phyloP scores from a whole-genome alignment of 64 coral and sea anemone species.

The Pachyseris speciosa region DNA sequence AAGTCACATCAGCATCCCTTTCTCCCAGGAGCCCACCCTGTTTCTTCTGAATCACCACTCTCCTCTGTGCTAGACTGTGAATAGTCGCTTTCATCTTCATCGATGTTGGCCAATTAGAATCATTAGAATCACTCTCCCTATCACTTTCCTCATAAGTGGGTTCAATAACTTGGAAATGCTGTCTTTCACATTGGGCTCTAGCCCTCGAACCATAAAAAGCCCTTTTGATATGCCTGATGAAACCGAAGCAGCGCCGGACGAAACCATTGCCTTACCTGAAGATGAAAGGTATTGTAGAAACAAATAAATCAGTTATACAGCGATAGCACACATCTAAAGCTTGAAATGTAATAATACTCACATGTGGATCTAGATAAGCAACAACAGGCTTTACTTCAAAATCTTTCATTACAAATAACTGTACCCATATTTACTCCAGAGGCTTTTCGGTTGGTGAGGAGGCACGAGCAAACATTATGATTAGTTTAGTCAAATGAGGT shows the following conservation, averaged over 20 bases:
- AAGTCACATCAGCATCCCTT: not conserved
- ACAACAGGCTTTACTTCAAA: too few species aligned
- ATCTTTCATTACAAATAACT: too few species aligned
- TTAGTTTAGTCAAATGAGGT: too few species aligned
- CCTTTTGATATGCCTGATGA: not conserved
- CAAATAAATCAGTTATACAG: not conserved
- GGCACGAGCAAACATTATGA: too few species aligned
- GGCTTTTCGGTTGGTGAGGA: too few species aligned
- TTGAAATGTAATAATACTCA: not conserved
- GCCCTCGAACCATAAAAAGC: slow-evolving; percentile 1
- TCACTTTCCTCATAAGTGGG: not conserved
- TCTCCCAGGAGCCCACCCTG: too few species aligned
- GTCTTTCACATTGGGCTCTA: too few species aligned
- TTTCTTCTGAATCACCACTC: not conserved
- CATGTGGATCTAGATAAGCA: not conserved
- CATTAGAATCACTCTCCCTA: not conserved
- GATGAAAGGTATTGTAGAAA: not conserved
- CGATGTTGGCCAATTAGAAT: not conserved
- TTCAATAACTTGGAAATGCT: not conserved
- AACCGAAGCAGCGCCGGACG: not conserved
- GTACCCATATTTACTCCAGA: too few species aligned
- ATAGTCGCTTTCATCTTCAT: not conserved
- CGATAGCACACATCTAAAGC: not conserved
- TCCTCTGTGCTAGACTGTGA: not conserved
- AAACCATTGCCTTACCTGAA: not conserved